phyloP scores from a whole-genome alignment of 2,888 invertebrate genomes.

The Pterobdella sp. region DNA sequence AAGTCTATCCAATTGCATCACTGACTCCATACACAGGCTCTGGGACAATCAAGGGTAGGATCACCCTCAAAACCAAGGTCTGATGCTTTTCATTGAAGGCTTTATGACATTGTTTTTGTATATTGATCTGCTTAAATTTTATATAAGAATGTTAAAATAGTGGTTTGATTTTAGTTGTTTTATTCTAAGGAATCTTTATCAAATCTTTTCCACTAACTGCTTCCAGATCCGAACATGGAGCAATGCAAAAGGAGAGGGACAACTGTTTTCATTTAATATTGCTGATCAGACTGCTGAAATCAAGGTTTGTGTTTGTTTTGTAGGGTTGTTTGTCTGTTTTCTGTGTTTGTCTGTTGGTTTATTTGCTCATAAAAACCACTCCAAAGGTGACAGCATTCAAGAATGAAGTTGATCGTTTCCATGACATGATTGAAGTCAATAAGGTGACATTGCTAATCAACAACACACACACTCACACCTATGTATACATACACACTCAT shows the following conservation, averaged over 20 bases:
- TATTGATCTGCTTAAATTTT: background rate
- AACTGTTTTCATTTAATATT: slow-evolving; percentile 84
- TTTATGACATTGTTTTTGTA: too few species aligned
- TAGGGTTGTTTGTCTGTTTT: background rate
- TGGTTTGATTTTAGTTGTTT: too few species aligned
- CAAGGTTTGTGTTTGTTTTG: slow-evolving; percentile 47
- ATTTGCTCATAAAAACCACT: background rate
- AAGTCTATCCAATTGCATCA: background rate
- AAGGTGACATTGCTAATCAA: slow-evolving; percentile 40
- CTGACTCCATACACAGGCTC: slow-evolving; percentile 2
- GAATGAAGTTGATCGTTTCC: slow-evolving; percentile 78
- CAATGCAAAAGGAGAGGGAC: slow-evolving; percentile 85
- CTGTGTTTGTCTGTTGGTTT: background rate
- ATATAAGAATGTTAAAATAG: too few species aligned
- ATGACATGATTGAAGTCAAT: slow-evolving; percentile 72
- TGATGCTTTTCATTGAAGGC: too few species aligned
- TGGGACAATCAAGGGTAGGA: background rate
- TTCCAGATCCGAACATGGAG: slow-evolving; percentile 63
- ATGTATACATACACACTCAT: background rate
- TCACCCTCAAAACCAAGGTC: background rate
- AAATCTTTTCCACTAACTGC: background rate
- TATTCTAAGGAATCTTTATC: too few species aligned
- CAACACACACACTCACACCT: background rate
- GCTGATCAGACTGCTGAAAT: slow-evolving; percentile 89
- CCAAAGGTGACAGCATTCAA: slow-evolving; percentile 71